phyloP scores from a whole-genome alignment of 2,888 invertebrate genomes.

The Lasius platythorax region DNA sequence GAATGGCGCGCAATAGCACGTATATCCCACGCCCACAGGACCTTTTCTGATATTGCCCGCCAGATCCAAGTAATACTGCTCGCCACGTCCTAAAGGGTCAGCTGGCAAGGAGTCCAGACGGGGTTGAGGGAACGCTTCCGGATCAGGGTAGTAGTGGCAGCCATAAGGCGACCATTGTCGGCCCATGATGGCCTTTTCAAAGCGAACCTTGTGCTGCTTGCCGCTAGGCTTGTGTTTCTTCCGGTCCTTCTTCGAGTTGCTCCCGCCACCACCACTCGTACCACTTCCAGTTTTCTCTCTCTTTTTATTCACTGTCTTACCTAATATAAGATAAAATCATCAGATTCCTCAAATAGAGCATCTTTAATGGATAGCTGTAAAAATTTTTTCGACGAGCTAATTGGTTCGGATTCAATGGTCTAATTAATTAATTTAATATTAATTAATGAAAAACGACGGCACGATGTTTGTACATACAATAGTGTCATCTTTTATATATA shows the following conservation, averaged over 20 bases:
- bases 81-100: conserved; percentile 94
- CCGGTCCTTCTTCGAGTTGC: conserved; percentile 82
- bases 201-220: conserved; percentile 85
- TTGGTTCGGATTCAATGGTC: background rate
- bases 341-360: background rate
- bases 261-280: conserved; percentile 87
- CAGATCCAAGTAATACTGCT: conserved; percentile 97
- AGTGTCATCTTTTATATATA: background rate
- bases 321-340: conserved; percentile 42
- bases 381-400: background rate
- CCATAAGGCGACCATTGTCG: conserved; percentile 95
- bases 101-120: conserved; percentile 94
- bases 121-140: conserved; percentile 94
- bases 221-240: conserved; percentile 81
- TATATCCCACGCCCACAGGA: conserved; percentile 97
- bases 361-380: background rate
- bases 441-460: background rate
- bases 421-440: background rate
- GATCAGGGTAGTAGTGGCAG: conserved; percentile 96
- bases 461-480: background rate
- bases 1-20: conserved; percentile 97
- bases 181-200: conserved; percentile 85
- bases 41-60: conserved; percentile 98
- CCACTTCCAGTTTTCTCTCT: conserved; percentile 86
- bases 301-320: conserved; percentile 76